A percentile compares a stretch with the other conserved stretches of the same genome.
Conservation (phyloP, 2,888 invertebrate species). For the Diarsia dahlii region DNA sequence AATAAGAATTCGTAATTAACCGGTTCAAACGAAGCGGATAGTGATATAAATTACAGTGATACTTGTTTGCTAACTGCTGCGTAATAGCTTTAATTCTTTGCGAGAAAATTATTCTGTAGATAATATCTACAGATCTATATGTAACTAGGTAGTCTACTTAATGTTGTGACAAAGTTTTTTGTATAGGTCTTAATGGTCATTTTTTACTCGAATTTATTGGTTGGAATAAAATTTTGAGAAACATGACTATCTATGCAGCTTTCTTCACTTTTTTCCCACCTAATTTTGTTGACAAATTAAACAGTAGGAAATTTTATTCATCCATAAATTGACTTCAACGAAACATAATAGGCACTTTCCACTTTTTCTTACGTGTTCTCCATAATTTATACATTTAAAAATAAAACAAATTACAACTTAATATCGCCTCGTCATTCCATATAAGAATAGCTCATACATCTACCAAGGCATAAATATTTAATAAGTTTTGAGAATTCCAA, state of each 20-base stretch:
- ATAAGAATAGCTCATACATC: slow-evolving; percentile 16
- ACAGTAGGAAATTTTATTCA: neutral
- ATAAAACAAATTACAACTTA: slow-evolving; percentile 40
- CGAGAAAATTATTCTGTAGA: slow-evolving; percentile 30
- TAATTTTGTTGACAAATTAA: neutral
- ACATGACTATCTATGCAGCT: neutral
- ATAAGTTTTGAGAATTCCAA: slow-evolving; percentile 51
- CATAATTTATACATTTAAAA: slow-evolving; percentile 29
- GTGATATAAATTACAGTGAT: slow-evolving; percentile 51
- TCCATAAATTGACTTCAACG: slow-evolving; percentile 8
- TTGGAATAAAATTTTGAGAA: neutral
- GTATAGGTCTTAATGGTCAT: neutral
- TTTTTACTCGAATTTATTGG: slow-evolving; percentile 5
- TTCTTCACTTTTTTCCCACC: neutral
- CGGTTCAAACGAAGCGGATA: slow-evolving; percentile 40
- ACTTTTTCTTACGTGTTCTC: slow-evolving; percentile 12
- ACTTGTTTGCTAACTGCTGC: slow-evolving; percentile 43
- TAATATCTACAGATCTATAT: neutral
- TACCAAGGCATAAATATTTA: slow-evolving; percentile 47
- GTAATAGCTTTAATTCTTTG: slow-evolving; percentile 46
- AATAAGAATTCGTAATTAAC: slow-evolving; percentile 52
- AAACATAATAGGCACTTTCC: slow-evolving; percentile 1
- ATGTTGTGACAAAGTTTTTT: slow-evolving; percentile 3
- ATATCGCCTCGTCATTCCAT: slow-evolving; percentile 30
- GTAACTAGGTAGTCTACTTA: slow-evolving; percentile 1